Evolutionary conservation across 2,888 invertebrate species (phyloP).

Genomic region (Hirtodrosophila duncani): DNA sequence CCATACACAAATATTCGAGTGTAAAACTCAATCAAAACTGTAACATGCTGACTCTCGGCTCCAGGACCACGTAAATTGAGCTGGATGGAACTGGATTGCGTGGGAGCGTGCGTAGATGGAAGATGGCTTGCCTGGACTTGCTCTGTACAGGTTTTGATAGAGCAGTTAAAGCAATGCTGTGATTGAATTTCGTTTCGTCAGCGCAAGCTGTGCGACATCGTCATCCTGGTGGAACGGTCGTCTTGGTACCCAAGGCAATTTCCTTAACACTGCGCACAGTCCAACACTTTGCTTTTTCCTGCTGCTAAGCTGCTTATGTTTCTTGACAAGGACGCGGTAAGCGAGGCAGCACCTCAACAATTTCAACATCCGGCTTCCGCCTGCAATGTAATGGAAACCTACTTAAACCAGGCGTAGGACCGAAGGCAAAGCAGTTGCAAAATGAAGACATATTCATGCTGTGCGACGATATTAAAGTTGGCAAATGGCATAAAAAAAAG

Average conservation of each 20-base stretch:
- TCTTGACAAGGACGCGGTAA: background rate
- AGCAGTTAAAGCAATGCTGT: slow-evolving; percentile 55
- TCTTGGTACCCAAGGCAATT: slow-evolving; percentile 30
- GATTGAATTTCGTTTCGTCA: slow-evolving; percentile 39
- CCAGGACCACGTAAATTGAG: too few species aligned
- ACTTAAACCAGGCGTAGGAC: slow-evolving; percentile 39
- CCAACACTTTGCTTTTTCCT: slow-evolving; percentile 6
- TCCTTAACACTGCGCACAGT: slow-evolving; percentile 18
- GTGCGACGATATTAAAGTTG: slow-evolving; percentile 47
- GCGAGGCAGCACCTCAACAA: slow-evolving; percentile 60
- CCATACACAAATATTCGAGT: too few species aligned
- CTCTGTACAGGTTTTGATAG: slow-evolving; percentile 58
- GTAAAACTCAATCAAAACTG: too few species aligned
- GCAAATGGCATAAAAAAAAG: slow-evolving; percentile 20
- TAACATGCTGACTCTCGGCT: too few species aligned
- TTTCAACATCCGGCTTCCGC: slow-evolving; percentile 67
- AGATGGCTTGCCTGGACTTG: slow-evolving; percentile 29
- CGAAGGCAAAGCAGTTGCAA: too few species aligned
- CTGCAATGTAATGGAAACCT: slow-evolving; percentile 70
- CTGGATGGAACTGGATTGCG: too few species aligned
- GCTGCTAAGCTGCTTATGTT: slow-evolving; percentile 54
- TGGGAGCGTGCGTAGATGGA: slow-evolving; percentile 58
- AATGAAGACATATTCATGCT: slow-evolving; percentile 8
- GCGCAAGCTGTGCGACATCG: slow-evolving; percentile 16
- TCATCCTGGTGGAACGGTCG: slow-evolving; percentile 33